Base-by-base conservation (phyloP, 1,140 invertebrate genomes). In the Diachasmimorpha longicaudata region DNA sequence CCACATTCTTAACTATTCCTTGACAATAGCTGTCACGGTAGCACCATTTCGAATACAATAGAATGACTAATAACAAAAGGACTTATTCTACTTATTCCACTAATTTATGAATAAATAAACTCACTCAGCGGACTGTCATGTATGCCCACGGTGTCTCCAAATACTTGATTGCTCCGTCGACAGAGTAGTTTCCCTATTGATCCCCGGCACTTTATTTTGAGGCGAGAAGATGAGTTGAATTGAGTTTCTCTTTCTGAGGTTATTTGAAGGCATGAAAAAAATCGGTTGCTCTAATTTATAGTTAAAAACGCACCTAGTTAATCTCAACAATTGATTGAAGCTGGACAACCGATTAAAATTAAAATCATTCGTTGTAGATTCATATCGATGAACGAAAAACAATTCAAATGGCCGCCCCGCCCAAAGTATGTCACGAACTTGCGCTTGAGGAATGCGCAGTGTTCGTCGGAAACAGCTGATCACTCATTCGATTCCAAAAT, bases 401-500 rank as follows among this genome's bases (percentile, higher is more conserved):
- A 31, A 31, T 31, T 31, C 6, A 31, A 31, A 31, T 31, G 13
- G 9, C 13, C 39, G 13, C 9, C 11, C 39, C 39, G n/a, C 13
- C 39, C 0, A 10, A 13, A 11, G 23, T 25, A n/a, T n/a, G 58
- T 25, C 58, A 63, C 39, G 13, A 42, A 37, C n/a, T n/a, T 73
- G 48, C 58, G 63, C 31, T 42, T 0, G 14, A 37, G 8, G 19
- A 0, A 25, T 48, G 42, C 46, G 63, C 66, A 23, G 39, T 19
- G 16, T 13, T 46, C 25, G 21, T 16, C 11, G 39, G 48, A 48
- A 84, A 80, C 82, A 84, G 83, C 83, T 84, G 83, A 84, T 84
- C 70, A 76, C 63, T 36, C 36, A 55, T 16, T 74, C 77, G 55
- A 78, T 42, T 80, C 77, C 80, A 82, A 84, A 72, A 83, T 84